These are phyloP conservation scores for Alouatta palliata DNA, from an alignment of 2,113 vertebrate species.

Conservation along the genomic window DNA sequence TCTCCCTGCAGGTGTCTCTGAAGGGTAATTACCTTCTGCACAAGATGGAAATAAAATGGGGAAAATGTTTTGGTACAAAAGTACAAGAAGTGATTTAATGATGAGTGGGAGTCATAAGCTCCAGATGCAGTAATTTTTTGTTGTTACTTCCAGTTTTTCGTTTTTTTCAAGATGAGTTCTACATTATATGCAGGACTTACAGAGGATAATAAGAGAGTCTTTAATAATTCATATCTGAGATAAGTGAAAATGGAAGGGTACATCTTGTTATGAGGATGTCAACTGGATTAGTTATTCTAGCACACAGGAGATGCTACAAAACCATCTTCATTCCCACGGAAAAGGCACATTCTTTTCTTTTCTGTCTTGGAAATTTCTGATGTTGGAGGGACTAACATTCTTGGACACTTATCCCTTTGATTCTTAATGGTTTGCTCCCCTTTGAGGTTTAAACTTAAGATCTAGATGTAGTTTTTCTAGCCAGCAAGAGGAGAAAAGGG, in stretches of 20 bases:
- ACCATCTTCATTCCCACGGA: slow-evolving; percentile 31
- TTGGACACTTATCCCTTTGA: neutral
- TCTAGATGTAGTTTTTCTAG: neutral
- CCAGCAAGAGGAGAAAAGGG: neutral
- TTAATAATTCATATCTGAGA: slow-evolving; percentile 60
- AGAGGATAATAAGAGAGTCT: slow-evolving; percentile 9
- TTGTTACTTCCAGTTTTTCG: neutral
- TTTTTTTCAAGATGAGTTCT: neutral
- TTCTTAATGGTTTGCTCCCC: neutral
- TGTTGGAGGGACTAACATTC: neutral
- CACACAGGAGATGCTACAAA: neutral
- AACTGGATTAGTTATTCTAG: slow-evolving; percentile 52
- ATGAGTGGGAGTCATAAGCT: neutral
- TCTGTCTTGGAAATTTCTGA: neutral
- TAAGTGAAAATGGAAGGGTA: neutral
- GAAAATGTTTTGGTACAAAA: neutral
- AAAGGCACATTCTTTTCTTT: slow-evolving; percentile 75
- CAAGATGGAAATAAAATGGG: slow-evolving; percentile 43
- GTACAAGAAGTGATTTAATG: neutral
- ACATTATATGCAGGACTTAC: slow-evolving; percentile 21
- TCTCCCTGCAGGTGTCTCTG: slow-evolving; percentile 28
- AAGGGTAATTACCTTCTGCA: slow-evolving; percentile 44
- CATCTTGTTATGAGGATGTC: slow-evolving; percentile 11
- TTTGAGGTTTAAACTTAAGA: slow-evolving; percentile 36
- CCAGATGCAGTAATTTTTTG: neutral